phyloP scores from a whole-genome alignment of 2,888 invertebrate species.

The Microplitis manilae region DNA sequence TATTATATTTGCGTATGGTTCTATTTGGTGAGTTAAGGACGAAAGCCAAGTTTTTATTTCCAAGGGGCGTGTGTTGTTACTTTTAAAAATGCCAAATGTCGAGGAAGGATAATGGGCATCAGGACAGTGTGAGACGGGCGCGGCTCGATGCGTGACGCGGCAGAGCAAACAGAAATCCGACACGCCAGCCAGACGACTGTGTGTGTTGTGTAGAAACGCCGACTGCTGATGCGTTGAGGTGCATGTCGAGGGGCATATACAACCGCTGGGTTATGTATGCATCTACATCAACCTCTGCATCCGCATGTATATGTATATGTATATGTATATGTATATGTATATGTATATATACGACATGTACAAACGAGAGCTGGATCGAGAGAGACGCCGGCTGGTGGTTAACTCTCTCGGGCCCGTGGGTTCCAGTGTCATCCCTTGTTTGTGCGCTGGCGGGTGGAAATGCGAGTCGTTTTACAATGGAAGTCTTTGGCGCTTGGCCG shows the following conservation, averaged over 20 bases:
- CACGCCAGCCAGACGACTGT: slow-evolving; percentile 57
- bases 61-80: not conserved
- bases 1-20: not conserved
- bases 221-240: slow-evolving; percentile 47
- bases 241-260: slow-evolving; percentile 38
- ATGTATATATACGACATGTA: slow-evolving; percentile 29
- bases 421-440: slow-evolving; percentile 56
- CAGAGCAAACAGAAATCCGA: slow-evolving; percentile 70
- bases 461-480: slow-evolving; percentile 66
- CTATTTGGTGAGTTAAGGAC: not conserved
- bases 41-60: slow-evolving; percentile 13
- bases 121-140: slow-evolving; percentile 59
- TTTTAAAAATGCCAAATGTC: slow-evolving; percentile 8
- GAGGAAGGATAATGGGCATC: not conserved
- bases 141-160: slow-evolving; percentile 67
- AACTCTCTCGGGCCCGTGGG: slow-evolving; percentile 58
- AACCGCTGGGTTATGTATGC: slow-evolving; percentile 38
- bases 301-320: not conserved
- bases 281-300: not conserved
- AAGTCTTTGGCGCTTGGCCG: slow-evolving; percentile 58
- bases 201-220: slow-evolving; percentile 37
- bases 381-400: slow-evolving; percentile 36
- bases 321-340: too few species aligned
- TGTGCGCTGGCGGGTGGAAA: slow-evolving; percentile 61
- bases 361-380: slow-evolving; percentile 42